Percentiles rank a stretch among this genome's conserved stretches.
These are phyloP conservation scores for Ganaspis sp. DNA, from an alignment of 1,140 invertebrate genomes.

Conservation along the genomic window DNA sequence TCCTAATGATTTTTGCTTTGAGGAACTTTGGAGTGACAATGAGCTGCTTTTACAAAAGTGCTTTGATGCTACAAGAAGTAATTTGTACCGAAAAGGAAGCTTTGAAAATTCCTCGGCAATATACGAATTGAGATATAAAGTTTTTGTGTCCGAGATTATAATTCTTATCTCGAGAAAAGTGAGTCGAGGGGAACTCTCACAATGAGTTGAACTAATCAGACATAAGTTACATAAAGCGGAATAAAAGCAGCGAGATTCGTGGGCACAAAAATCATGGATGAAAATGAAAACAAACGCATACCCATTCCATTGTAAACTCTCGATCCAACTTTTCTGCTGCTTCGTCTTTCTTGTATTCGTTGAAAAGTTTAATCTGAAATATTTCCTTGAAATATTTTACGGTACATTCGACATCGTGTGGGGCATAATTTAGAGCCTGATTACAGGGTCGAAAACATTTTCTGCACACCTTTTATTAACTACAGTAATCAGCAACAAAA, in stretches of 20 bases:
- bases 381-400: constrained; percentile 41
- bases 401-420: constrained; percentile 36
- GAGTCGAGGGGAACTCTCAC: neutral
- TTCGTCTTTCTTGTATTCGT: neutral
- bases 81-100: neutral
- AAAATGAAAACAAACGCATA: constrained; percentile 23
- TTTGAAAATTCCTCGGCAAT: neutral
- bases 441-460: constrained; percentile 1
- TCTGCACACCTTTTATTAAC: constrained; percentile 24
- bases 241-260: constrained; percentile 7
- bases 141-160: constrained; percentile 27
- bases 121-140: constrained; percentile 4
- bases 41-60: neutral
- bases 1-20: constrained; percentile 6
- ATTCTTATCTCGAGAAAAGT: neutral
- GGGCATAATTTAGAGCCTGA: neutral
- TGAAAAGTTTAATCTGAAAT: constrained; percentile 46
- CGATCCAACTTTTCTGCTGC: neutral
- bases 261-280: neutral
- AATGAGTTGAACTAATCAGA: constrained; percentile 25
- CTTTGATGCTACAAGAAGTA: neutral
- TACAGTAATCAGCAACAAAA: neutral
- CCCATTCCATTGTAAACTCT: constrained; percentile 10
- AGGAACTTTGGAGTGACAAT: neutral
- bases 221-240: constrained; percentile 20